Conservation (phyloP, 23 tunicate genomes). For the Aplidium turbinatum region DNA sequence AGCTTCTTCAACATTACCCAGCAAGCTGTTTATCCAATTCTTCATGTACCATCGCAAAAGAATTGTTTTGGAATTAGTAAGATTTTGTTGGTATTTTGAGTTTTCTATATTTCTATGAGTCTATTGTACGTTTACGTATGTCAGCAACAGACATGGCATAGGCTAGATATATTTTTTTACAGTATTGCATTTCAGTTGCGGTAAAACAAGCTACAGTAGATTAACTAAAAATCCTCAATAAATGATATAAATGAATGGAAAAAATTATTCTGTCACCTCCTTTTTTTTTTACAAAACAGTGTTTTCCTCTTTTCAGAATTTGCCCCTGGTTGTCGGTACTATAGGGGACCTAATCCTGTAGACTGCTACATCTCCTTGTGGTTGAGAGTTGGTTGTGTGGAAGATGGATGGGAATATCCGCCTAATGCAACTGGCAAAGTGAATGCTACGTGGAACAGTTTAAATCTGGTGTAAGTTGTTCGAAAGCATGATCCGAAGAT, state of each 20-base stretch:
- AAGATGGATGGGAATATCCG: conserved; percentile 13
- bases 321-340: background rate
- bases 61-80: conserved; percentile 7
- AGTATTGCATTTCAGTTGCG: conserved; percentile 6
- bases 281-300: background rate
- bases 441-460: background rate
- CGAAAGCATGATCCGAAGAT: too few species aligned
- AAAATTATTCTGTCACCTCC: background rate
- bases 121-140: too few species aligned
- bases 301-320: conserved; percentile 7
- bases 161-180: conserved; percentile 1
- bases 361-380: background rate
- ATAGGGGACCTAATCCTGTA: background rate
- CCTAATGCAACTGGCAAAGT: background rate
- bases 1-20: background rate
- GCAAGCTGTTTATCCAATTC: background rate
- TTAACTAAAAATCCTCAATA: too few species aligned
- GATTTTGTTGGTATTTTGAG: too few species aligned
- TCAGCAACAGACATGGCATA: too few species aligned
- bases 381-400: conserved; percentile 1
- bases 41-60: background rate
- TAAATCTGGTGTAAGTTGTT: conserved; percentile 9
- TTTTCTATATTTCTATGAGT: too few species aligned
- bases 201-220: too few species aligned
- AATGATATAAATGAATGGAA: background rate